Conservation (phyloP, 2,113 vertebrate genomes). For the Carlito syrichta region DNA sequence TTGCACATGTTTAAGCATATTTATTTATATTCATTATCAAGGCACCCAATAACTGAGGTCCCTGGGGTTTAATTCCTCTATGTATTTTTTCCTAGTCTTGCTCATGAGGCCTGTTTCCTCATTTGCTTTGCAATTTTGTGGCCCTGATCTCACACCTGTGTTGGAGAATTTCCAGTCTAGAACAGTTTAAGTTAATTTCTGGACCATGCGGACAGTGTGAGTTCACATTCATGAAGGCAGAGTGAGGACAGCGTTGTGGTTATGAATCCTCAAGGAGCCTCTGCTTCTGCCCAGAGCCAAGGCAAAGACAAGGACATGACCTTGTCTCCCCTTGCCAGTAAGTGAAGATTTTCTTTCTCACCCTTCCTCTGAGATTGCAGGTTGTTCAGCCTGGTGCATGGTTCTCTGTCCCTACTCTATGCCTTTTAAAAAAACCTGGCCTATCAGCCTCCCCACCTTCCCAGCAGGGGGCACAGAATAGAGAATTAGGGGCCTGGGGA, state of each 20-base stretch:
- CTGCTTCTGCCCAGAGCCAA: not conserved
- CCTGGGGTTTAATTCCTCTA: not conserved
- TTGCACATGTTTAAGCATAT: not conserved
- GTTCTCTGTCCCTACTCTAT: not conserved
- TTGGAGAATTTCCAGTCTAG: not conserved
- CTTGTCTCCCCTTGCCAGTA: not conserved
- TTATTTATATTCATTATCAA: not conserved
- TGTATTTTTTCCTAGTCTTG: not conserved
- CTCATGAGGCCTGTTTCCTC: not conserved
- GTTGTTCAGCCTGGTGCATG: not conserved
- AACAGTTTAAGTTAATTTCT: not conserved
- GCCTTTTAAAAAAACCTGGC: not conserved
- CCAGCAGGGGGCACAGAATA: not conserved
- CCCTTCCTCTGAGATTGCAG: not conserved
- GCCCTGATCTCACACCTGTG: not conserved
- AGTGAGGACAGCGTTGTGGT: not conserved
- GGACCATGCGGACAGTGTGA: not conserved
- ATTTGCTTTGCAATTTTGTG: not conserved
- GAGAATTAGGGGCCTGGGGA: fast-evolving
- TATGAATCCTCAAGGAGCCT: not conserved
- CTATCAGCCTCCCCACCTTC: not conserved
- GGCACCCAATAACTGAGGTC: not conserved
- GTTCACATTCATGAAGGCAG: not conserved
- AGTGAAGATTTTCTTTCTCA: not conserved
- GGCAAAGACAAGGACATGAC: not conserved